phyloP scores from a whole-genome alignment of 2,113 vertebrate species.

The Myocastor coypus region DNA sequence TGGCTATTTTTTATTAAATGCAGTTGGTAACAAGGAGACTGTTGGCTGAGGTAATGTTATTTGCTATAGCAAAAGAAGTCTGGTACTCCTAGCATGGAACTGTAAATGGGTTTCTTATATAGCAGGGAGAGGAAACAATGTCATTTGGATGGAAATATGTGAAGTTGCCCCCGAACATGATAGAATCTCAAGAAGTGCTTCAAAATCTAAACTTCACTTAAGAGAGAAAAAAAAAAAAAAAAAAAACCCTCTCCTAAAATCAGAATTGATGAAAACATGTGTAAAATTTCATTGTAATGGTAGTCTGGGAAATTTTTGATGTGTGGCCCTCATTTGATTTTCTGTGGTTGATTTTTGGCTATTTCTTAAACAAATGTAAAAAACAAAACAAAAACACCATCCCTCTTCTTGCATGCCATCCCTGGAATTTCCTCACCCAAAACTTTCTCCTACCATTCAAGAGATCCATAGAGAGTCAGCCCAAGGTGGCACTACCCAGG shows the following conservation, averaged over 20 bases:
- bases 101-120: slow-evolving; percentile 39
- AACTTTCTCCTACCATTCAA: slow-evolving; percentile 14
- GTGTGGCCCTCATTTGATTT: background rate
- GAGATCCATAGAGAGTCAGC: background rate
- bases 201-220: slow-evolving; percentile 27
- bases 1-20: slow-evolving; percentile 57
- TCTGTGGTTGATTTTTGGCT: slow-evolving; percentile 52
- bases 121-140: slow-evolving; percentile 36
- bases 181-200: slow-evolving; percentile 12
- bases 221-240: background rate
- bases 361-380: background rate
- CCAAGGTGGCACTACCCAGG: slow-evolving; percentile 26
- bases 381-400: slow-evolving; percentile 35
- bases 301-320: background rate
- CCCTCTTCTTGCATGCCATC: slow-evolving; percentile 4
- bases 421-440: slow-evolving; percentile 47
- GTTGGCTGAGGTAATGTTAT: background rate
- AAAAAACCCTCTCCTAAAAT: slow-evolving; percentile 5
- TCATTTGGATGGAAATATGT: slow-evolving; percentile 18
- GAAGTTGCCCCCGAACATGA: background rate
- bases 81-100: slow-evolving; percentile 8
- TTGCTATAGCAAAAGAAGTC: slow-evolving; percentile 19
- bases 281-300: slow-evolving; percentile 8
- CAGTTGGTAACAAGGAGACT: background rate
- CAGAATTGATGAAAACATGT: background rate